phyloP scores from a whole-genome alignment of 2,888 invertebrate genomes.

The Alentia gelatinosa region DNA sequence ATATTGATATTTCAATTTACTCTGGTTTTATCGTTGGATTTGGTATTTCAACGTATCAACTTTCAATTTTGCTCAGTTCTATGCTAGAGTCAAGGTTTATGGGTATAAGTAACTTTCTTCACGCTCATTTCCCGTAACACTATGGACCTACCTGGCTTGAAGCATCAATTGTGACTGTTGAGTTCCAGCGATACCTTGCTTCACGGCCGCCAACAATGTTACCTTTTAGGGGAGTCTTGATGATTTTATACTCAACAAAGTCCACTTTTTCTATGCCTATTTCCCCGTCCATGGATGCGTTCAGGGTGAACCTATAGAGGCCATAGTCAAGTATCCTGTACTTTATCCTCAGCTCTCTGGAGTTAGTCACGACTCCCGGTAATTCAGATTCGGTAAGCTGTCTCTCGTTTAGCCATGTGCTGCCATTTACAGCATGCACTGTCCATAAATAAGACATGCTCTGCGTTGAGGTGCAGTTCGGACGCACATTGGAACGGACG shows the following conservation, averaged over 20 bases:
- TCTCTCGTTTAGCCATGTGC: background rate
- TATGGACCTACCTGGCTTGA: background rate
- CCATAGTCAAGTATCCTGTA: conserved; percentile 65
- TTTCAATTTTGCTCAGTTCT: too few species aligned
- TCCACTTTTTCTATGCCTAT: conserved; percentile 65
- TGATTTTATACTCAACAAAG: conserved; percentile 59
- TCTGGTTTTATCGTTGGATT: too few species aligned
- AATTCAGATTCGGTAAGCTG: background rate
- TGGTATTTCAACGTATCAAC: too few species aligned
- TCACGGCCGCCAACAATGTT: conserved; percentile 62
- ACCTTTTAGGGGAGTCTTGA: conserved; percentile 62
- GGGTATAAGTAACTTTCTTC: too few species aligned
- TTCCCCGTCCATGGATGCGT: conserved; percentile 67
- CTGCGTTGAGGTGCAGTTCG: conserved; percentile 31
- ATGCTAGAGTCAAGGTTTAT: too few species aligned
- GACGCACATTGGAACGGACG: background rate
- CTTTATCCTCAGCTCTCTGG: conserved; percentile 60
- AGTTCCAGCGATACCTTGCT: background rate
- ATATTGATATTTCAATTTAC: too few species aligned
- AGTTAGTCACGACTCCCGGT: conserved; percentile 49
- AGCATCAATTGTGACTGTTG: background rate
- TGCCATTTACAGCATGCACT: background rate
- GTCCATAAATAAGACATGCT: conserved; percentile 8
- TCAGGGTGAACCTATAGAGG: conserved; percentile 65
- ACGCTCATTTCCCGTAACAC: too few species aligned